Evolutionary conservation across 2,113 vertebrate genomes (phyloP).

Genomic region (Puma concolor): DNA sequence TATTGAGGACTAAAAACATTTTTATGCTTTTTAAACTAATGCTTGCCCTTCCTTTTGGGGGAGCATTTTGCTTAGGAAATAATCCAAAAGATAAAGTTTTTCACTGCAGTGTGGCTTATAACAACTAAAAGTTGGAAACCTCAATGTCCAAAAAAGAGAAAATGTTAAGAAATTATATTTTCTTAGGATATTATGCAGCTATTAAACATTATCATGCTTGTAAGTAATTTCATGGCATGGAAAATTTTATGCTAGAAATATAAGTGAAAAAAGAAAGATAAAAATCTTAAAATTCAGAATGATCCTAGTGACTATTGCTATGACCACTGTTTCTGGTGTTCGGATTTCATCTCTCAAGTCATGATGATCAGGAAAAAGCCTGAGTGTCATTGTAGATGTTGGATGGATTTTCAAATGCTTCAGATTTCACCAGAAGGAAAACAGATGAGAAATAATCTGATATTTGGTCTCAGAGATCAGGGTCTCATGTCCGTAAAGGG

Average conservation of each 20-base stretch:
- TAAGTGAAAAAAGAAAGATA: neutral
- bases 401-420: conserved; percentile 28
- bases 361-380: neutral
- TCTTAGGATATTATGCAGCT: neutral
- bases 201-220: neutral
- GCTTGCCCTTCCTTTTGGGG: neutral
- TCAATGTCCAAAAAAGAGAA: neutral
- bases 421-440: neutral
- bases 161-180: conserved; percentile 45
- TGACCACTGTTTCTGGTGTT: neutral
- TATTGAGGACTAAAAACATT: neutral
- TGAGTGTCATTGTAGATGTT: neutral
- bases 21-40: conserved; percentile 14
- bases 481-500: neutral
- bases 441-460: neutral
- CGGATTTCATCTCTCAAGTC: neutral
- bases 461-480: neutral
- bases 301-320: neutral
- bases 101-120: neutral
- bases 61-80: neutral
- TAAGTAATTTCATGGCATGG: neutral
- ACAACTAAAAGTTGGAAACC: neutral
- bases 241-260: neutral
- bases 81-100: conserved; percentile 20
- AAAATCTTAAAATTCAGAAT: conserved; percentile 37